These are phyloP conservation scores for Mormyrus iriodes DNA, from an alignment of 2,113 vertebrate genomes.

Conservation along the genomic window DNA sequence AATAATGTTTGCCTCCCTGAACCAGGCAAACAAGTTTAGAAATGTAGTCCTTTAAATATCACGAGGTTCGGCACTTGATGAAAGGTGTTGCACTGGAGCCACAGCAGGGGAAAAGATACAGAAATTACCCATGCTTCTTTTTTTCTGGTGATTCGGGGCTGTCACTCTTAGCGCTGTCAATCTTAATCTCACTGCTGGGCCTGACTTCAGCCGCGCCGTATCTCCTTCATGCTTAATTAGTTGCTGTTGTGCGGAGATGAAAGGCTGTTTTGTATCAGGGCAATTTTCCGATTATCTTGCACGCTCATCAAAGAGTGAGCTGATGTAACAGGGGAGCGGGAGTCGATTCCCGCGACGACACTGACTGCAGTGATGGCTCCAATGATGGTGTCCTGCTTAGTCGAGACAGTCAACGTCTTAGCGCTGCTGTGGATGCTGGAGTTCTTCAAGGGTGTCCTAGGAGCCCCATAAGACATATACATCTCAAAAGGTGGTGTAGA, in stretches of 20 bases:
- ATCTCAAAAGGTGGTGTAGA: neutral
- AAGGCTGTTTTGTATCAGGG: slow-evolving; percentile 14
- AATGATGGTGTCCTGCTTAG: neutral
- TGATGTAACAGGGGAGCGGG: neutral
- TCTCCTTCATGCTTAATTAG: slow-evolving; percentile 20
- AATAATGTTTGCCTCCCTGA: slow-evolving; percentile 1
- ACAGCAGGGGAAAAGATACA: neutral
- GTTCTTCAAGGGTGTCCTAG: neutral
- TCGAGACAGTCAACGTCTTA: neutral
- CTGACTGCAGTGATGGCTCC: neutral
- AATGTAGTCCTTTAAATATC: neutral
- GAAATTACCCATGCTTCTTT: neutral
- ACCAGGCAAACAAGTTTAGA: slow-evolving; percentile 7
- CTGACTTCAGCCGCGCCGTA: neutral
- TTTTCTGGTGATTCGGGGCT: neutral
- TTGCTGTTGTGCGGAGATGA: slow-evolving; percentile 15
- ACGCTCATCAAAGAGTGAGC: slow-evolving; percentile 9
- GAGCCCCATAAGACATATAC: neutral
- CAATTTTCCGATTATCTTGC: slow-evolving; percentile 9
- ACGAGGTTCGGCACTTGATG: neutral
- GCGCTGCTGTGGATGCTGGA: neutral
- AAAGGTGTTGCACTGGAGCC: neutral
- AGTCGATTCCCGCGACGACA: neutral
- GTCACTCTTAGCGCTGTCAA: neutral
- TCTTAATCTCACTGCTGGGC: neutral